Conservation (phyloP, 2,888 invertebrate genomes). For the Lasioglossum leucozonium region DNA sequence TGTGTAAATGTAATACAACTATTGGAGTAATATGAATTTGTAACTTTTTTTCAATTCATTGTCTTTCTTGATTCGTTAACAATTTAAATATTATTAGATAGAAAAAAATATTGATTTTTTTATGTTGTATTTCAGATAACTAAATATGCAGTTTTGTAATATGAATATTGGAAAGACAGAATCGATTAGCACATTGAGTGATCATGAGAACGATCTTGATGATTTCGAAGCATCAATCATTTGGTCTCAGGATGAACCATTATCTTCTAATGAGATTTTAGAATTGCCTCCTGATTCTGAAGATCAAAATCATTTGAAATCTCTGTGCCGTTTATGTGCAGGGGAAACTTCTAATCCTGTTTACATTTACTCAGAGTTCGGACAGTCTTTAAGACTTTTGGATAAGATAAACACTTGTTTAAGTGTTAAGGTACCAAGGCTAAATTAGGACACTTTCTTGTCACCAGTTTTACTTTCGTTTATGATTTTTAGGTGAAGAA, state of each 20-base stretch:
- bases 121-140: conserved; percentile 37
- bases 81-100: neutral
- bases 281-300: conserved; percentile 53
- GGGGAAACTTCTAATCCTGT: conserved; percentile 73
- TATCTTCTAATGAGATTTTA: conserved; percentile 70
- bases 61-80: neutral
- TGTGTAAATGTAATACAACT: neutral
- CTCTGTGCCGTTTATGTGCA: conserved; percentile 76
- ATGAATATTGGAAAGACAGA: conserved; percentile 61
- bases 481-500: conserved; percentile 70
- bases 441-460: neutral
- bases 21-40: neutral
- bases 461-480: neutral
- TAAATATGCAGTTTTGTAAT: conserved; percentile 22
- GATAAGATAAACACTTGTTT: conserved; percentile 77
- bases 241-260: conserved; percentile 76
- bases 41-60: neutral
- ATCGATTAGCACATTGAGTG: conserved; percentile 72
- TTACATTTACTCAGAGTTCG: conserved; percentile 77
- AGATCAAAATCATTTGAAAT: conserved; percentile 42
- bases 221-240: conserved; percentile 72
- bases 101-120: neutral
- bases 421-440: conserved; percentile 72
- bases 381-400: conserved; percentile 75
- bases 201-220: conserved; percentile 72